Evolutionary conservation across 1,140 invertebrate genomes (phyloP), one percentile per base, ranked within the genome.

Genomic region (Drosophila elegans): DNA sequence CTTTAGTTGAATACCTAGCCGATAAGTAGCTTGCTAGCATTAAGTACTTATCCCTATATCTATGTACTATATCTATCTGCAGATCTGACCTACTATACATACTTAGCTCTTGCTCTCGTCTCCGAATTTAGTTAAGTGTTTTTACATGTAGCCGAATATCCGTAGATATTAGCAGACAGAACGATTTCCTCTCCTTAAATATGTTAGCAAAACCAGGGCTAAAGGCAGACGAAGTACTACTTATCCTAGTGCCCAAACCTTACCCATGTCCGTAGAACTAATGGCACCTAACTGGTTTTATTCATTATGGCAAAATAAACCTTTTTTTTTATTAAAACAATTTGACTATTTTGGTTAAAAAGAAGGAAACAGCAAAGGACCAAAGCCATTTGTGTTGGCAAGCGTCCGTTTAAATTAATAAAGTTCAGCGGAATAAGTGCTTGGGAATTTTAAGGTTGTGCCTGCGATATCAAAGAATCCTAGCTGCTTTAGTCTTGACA

Each of bases 251-350:
- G 41, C 29, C 29, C 29, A 32, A 32, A 6, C 25, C 32, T 48
- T 67, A 67, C 4, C 42, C 36, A 41, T 48, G 64, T 74, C 59
- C 72, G 72, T 74, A 74, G 72, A 74, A 55, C 46, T 74, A 74
- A 55, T 57, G 72, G 59, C 72, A 74, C 59, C 44, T 51, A 55
- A 63, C 67, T 74, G 71, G 69, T 74, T 74, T 74, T 63, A 54
- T 74, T 74, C 51, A 63, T 55, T 55, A 74, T 74, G 59, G 72
- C 69, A 74, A 74, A 74, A 54, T 42, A 55, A 74, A 74, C 39
- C 11, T 48, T 74, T 74, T 74, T 21, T 74, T 74, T 73, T 72
- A 71, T 60, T 51, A 71, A 59, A 38, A 13, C 25, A 38, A 27
- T 13, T 36, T 11, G 6, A 32, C 29, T 7, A 32, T 10, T 13